phyloP scores from a whole-genome alignment of 2,797 vertebrate species.

The Capromys pilorides region DNA sequence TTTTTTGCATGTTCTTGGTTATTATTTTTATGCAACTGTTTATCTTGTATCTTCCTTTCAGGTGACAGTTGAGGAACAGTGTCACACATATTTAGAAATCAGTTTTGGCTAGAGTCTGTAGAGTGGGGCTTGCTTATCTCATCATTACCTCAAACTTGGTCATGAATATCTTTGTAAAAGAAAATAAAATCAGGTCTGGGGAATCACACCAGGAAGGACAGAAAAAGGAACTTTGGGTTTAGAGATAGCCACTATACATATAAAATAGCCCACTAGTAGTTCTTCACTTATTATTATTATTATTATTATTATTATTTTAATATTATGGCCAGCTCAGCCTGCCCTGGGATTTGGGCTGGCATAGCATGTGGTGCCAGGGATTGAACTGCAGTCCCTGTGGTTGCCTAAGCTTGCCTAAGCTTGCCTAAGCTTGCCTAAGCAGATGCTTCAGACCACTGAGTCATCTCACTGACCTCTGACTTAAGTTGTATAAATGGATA shows the following conservation, averaged over 20 bases:
- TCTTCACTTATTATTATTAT: background rate
- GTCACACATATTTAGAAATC: background rate
- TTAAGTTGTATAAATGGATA: background rate
- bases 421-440: no score
- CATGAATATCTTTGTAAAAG: background rate
- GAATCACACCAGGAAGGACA: background rate
- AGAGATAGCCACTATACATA: background rate
- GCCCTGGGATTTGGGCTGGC: no score
- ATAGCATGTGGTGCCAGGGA: no score
- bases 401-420: no score
- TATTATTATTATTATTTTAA: no score
- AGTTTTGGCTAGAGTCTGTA: background rate
- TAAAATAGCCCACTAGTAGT: background rate
- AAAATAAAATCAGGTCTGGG: background rate
- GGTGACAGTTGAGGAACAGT: background rate
- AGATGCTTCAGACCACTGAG: no score
- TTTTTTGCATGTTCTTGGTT: background rate
- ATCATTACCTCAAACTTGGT: background rate
- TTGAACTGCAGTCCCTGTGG: no score
- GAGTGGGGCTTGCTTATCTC: background rate
- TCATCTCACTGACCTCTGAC: no score
- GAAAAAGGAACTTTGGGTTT: background rate
- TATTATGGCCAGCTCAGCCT: no score
- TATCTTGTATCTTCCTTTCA: background rate
- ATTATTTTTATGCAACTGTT: background rate